Evolutionary conservation across 2,888 invertebrate species (phyloP), one percentile per base, ranked within the genome.

Genomic region (Taenaris catops): DNA sequence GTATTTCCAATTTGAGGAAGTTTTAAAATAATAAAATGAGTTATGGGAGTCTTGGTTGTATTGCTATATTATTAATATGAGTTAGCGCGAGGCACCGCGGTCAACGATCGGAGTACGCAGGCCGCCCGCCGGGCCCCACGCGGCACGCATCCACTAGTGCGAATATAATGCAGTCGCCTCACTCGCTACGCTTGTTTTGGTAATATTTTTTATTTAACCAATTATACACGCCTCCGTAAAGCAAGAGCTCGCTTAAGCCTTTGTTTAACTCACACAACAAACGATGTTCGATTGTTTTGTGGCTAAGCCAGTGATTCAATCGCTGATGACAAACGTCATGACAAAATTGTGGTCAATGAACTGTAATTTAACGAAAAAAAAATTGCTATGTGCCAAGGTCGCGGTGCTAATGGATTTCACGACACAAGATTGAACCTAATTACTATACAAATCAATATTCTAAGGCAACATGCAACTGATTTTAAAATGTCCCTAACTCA

Each of bases 81-180:
- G 14, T 7, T 19, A 35, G 27, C 10, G 53, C 51, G 45, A 37
- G 33, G 36, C 29, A 32, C 28, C 27, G 37, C 80, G 79, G 79
- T 81, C 81, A 80, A 71, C 51, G 80, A 50, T 64, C 80, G 66
- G 54, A 38, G 11, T 7, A 19, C 19, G 19, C 14, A 4, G 46
- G 49, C 48, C 46, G 53, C 55, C 51, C 48, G 45, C 41, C 58
- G 63, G 72, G 75, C 74, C 73, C 56, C 78, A 65, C 6, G 7
- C 19, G 7, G 19, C 19, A 7, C 64, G 61, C 63, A 55, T 56
- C 51, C 52, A 58, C 53, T 58, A 58, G 64, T 60, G 75, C 74
- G 66, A 70, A 76, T 71, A 79, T 76, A 73, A 70, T 71, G 67
- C 73, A 70, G 48, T 50, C 53, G 28, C 27, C 25, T 41, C 37